Evolutionary conservation across 2,113 vertebrate genomes (phyloP).

Genomic region (Rhagologus leucostigma): DNA sequence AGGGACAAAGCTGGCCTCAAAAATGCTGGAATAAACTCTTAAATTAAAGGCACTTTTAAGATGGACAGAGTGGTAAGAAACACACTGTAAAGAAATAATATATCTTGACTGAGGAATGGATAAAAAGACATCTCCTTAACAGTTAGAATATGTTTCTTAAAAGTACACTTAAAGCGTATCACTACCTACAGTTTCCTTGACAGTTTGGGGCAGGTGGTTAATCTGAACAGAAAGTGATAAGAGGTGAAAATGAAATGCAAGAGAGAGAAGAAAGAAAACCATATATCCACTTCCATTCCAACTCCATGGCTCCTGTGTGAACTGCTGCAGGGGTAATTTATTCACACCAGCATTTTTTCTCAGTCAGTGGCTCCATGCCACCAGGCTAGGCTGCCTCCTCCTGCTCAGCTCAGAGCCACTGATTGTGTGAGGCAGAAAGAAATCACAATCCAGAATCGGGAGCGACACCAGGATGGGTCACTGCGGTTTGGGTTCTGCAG

Average conservation of each 20-base stretch:
- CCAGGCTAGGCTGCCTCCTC: not conserved
- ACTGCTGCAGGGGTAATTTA: not conserved
- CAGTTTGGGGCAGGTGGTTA: not conserved
- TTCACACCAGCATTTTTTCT: not conserved
- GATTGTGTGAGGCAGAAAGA: not conserved
- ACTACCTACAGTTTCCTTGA: not conserved
- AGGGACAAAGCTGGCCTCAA: not conserved
- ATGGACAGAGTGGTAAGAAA: not conserved
- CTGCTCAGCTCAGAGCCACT: not conserved
- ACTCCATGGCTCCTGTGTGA: not conserved
- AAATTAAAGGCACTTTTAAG: not conserved
- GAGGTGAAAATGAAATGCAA: not conserved
- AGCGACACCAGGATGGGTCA: accelerated
- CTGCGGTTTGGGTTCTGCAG: not conserved
- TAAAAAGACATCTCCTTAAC: not conserved
- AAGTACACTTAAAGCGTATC: not conserved
- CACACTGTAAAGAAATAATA: not conserved
- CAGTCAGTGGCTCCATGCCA: not conserved
- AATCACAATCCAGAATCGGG: too few relatives aligned
- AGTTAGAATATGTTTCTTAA: not conserved
- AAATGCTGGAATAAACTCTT: not conserved
- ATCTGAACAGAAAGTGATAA: not conserved
- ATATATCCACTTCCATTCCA: not conserved
- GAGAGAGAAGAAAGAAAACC: not conserved
- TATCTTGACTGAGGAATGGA: not conserved